A percentile compares a stretch with the other conserved stretches of the same genome.
Conservation (phyloP, 2,888 invertebrate species). For the Corythucha ciliata region DNA sequence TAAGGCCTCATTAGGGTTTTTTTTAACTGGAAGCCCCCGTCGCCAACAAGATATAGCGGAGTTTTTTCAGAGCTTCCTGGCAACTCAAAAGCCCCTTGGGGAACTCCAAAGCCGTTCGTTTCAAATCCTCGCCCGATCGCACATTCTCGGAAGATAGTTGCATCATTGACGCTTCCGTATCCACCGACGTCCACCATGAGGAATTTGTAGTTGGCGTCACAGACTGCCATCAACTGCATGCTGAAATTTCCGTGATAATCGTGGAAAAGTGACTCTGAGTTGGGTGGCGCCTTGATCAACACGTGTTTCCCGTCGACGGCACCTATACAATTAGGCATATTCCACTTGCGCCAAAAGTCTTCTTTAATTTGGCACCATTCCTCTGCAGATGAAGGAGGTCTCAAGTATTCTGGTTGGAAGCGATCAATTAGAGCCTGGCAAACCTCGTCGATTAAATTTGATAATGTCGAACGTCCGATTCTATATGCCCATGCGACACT, state of each 20-base stretch:
- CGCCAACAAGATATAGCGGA: conserved; percentile 25
- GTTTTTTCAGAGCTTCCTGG: conserved; percentile 27
- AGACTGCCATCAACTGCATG: background rate
- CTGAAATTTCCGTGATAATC: background rate
- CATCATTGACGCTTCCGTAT: conserved; percentile 27
- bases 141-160: conserved; percentile 28
- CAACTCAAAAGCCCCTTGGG: conserved; percentile 30
- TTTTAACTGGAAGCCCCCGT: conserved; percentile 26
- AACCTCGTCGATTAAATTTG: conserved; percentile 37
- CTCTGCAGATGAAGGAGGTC: conserved; percentile 23
- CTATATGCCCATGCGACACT: conserved; percentile 38
- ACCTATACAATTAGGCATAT: conserved; percentile 3
- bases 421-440: conserved; percentile 37
- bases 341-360: conserved; percentile 25
- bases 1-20: conserved; percentile 26
- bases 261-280: background rate
- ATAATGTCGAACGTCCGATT: conserved; percentile 38
- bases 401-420: conserved; percentile 30
- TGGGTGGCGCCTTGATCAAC: background rate
- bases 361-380: no score
- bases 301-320: conserved; percentile 8
- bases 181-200: background rate
- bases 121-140: conserved; percentile 26
- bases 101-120: no score
- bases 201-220: background rate